Evolutionary conservation across 2,888 invertebrate species (phyloP), one percentile per base, ranked within the genome.

Genomic region (Folsomia manolachei): DNA sequence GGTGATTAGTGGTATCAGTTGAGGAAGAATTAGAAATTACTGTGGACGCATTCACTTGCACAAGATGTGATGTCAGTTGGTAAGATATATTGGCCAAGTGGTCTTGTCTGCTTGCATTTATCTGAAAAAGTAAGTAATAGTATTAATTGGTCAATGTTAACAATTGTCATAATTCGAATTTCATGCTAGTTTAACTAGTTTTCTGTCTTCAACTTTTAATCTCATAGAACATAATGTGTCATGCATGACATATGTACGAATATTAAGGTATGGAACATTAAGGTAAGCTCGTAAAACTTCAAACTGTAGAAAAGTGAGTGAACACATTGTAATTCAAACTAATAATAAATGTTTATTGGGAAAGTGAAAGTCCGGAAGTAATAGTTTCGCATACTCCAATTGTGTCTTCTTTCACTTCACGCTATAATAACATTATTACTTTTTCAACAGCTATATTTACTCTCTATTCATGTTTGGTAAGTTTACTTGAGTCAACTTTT

Each of bases 71-170:
- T 9, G 79, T 74, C 68, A 79, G 69, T 71, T 79, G 76, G 70
- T 76, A 75, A 26, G 79, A 78, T 51, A 79, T 71, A 53, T 78
- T 78, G 51, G 76, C 76, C 62, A 76, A 74, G 66, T 77, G 75
- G 63, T 78, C 78, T 63, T 74, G 74, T 63, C 70, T 65, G 27
- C 71, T 74, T 2, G 74, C 71, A 72, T 74, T 74, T 60, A 74
- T 70, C 74, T 74, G 60, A 1, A 70, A n/a, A 70, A 63, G 14
- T 53, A 63, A 61, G 14, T 9, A 39, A 39, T 39, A 39, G n/a
- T n/a, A n/a, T n/a, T n/a, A n/a, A n/a, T n/a, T n/a, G n/a, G n/a
- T n/a, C n/a, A n/a, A n/a, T n/a, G n/a, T n/a, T n/a, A n/a, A n/a
- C n/a, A n/a, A n/a, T n/a, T n/a, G n/a, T n/a, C n/a, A n/a, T n/a